Percentiles rank a stretch among this genome's conserved stretches.
phyloP scores from a whole-genome alignment of 2,113 vertebrate genomes.

The Crotalus horridus region DNA sequence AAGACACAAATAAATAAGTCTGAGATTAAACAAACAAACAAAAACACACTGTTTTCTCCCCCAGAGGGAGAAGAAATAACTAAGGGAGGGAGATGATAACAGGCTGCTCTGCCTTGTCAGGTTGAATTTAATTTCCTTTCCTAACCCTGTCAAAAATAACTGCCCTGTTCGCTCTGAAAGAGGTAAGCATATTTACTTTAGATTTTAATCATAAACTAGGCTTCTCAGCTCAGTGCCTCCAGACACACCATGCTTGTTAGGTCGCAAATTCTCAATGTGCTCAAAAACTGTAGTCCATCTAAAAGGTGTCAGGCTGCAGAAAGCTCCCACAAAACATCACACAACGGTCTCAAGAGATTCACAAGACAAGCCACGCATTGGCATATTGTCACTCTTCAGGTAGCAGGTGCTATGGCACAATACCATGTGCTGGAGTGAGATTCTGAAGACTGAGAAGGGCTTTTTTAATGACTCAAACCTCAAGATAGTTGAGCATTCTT shows the following conservation, averaged over 20 bases:
- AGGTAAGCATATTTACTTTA: not conserved
- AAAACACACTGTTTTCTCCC: not conserved
- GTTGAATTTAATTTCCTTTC: not conserved
- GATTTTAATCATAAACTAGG: not conserved
- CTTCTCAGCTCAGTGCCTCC: not conserved
- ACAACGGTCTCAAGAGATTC: not conserved
- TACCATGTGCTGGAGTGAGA: not conserved
- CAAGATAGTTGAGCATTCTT: not conserved
- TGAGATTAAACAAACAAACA: not conserved
- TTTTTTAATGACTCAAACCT: not conserved
- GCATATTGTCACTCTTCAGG: not conserved
- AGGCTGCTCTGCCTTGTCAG: not conserved
- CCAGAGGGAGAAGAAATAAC: not conserved
- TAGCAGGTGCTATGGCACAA: not conserved
- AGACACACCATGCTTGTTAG: not conserved
- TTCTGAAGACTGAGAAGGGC: not conserved
- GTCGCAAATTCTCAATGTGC: not conserved
- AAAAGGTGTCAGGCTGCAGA: not conserved
- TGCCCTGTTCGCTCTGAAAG: not conserved
- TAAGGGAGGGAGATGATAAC: not conserved
- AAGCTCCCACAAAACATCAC: not conserved
- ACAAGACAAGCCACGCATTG: not conserved
- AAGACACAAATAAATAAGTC: not conserved
- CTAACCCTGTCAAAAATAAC: not conserved
- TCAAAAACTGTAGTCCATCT: not conserved